Evolutionary conservation across 2,797 vertebrate genomes (phyloP).

Genomic region (Coilia nasus): DNA sequence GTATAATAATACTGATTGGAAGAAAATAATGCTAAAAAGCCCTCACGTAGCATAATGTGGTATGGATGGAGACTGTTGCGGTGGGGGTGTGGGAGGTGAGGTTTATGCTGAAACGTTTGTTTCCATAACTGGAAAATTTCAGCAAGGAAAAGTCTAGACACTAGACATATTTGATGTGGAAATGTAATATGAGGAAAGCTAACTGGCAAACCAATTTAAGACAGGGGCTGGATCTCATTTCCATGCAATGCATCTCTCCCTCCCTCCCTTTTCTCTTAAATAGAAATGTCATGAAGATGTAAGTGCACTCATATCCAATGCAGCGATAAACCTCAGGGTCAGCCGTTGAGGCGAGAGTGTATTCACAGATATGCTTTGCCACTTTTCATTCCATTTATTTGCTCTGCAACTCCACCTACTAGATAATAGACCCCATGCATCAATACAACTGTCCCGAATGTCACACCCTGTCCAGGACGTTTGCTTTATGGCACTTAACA

Average conservation of each 20-base stretch:
- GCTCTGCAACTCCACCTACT: background rate
- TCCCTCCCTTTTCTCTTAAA: background rate
- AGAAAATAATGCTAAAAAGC: background rate
- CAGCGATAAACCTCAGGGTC: background rate
- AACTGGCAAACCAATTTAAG: background rate
- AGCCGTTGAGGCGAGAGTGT: background rate
- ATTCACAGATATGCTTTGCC: slow-evolving; percentile 1
- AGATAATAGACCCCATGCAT: slow-evolving; percentile 6
- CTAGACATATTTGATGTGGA: no score
- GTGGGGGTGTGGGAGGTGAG: no score
- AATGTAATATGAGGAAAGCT: background rate
- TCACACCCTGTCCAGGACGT: background rate
- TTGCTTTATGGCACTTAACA: background rate
- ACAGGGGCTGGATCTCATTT: background rate
- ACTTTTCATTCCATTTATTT: slow-evolving; percentile 5
- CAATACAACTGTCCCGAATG: background rate
- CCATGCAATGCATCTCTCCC: background rate
- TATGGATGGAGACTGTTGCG: background rate
- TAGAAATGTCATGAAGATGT: slow-evolving; percentile 21
- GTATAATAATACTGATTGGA: background rate
- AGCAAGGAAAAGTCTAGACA: no score
- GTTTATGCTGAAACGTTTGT: background rate
- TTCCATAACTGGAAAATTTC: background rate
- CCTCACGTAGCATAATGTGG: background rate
- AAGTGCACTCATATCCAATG: background rate